These are phyloP conservation scores for Percina caprodes DNA, from an alignment of 2,113 vertebrate species.

Conservation along the genomic window DNA sequence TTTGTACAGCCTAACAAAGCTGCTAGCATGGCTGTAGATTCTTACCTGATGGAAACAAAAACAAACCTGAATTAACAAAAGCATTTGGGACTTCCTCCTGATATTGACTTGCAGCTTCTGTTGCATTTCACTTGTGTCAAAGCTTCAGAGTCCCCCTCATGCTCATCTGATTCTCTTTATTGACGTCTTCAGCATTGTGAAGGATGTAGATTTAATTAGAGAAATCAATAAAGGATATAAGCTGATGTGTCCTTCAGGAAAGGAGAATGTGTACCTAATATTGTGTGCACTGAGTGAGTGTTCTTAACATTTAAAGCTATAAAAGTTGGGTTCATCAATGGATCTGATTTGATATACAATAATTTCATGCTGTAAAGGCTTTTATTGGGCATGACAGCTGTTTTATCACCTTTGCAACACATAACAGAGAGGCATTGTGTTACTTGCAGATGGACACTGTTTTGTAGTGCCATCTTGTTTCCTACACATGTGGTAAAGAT, in stretches of 20 bases:
- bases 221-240: not conserved
- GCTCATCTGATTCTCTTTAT: not conserved
- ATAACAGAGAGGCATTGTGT: conserved; percentile 26
- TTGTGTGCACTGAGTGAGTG: not conserved
- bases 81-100: not conserved
- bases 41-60: not conserved
- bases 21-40: not conserved
- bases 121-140: not conserved
- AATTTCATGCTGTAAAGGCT: not conserved
- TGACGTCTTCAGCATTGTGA: not conserved
- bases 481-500: conserved; percentile 51
- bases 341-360: not conserved
- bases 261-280: not conserved
- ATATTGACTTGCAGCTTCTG: not conserved
- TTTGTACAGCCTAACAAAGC: not conserved
- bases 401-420: conserved; percentile 13
- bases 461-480: conserved; percentile 34
- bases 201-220: not conserved
- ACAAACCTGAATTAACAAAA: not conserved
- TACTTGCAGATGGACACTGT: conserved; percentile 53
- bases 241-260: not conserved
- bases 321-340: too few species aligned
- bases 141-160: not conserved
- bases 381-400: conserved; percentile 8
- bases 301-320: not conserved